Percentiles rank a stretch among this genome's conserved stretches.
These are phyloP conservation scores for Cosmopolites sordidus DNA, from an alignment of 2,888 invertebrate species.

Conservation along the genomic window DNA sequence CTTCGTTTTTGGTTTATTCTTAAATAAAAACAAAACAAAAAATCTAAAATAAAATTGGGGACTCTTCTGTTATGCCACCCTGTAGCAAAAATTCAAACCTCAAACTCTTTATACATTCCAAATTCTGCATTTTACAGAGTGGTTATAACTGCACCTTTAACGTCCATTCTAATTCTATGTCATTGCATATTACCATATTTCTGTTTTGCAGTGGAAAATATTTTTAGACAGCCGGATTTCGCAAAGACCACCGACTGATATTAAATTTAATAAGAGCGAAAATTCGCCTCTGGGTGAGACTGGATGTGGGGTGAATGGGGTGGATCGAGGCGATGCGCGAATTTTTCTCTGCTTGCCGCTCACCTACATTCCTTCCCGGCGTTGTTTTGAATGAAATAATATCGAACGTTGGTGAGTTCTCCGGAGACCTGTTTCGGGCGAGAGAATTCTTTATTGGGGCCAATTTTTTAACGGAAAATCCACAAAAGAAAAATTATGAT, in stretches of 20 bases:
- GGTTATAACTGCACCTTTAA: neutral
- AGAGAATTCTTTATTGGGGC: slow-evolving; percentile 1
- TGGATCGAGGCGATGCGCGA: no score
- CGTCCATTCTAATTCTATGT: slow-evolving; percentile 1
- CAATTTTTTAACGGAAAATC: neutral
- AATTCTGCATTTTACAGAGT: no score
- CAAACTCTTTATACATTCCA: no score
- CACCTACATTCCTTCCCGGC: slow-evolving; percentile 14
- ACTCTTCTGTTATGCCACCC: no score
- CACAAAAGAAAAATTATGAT: slow-evolving; percentile 1
- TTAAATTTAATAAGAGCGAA: slow-evolving; percentile 23
- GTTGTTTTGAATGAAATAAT: slow-evolving; percentile 17
- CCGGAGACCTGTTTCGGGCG: neutral
- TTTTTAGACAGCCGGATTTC: slow-evolving; percentile 5
- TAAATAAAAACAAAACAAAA: no score
- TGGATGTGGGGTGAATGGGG: no score
- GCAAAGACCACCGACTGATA: slow-evolving; percentile 19
- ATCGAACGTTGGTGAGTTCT: neutral
- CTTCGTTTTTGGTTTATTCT: no score
- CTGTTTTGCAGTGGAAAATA: neutral
- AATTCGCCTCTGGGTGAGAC: slow-evolving; percentile 10
- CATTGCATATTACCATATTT: slow-evolving; percentile 17
- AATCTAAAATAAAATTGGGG: no score
- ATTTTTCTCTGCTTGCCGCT: slow-evolving; percentile 3
- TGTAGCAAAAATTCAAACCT: no score